Evolutionary conservation across 2,797 vertebrate genomes (phyloP).

Genomic region (Eleutherodactylus coqui): DNA sequence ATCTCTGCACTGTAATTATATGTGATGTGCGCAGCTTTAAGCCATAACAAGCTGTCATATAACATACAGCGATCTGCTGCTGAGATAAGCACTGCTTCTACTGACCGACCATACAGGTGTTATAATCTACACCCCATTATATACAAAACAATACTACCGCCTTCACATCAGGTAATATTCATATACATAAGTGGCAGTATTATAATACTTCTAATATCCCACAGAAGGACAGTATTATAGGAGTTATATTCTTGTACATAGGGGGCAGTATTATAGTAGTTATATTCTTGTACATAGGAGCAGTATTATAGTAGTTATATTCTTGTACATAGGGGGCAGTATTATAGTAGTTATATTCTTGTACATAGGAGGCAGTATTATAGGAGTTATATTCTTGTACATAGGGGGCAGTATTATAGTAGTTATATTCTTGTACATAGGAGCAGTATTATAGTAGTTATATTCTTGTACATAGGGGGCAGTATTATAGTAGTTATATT

Average conservation of each 20-base stretch:
- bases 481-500: constrained; percentile 26
- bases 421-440: constrained; percentile 17
- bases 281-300: constrained; percentile 4
- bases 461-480: constrained; percentile 12
- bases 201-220: too few relatives aligned
- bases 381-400: constrained; percentile 12
- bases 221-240: not conserved
- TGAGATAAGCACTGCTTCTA: not conserved
- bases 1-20: constrained; percentile 1
- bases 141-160: not conserved
- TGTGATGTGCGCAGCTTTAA: not conserved
- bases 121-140: not conserved
- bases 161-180: not conserved
- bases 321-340: constrained; percentile 4
- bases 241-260: not conserved
- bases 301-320: constrained; percentile 28
- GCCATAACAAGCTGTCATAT: constrained; percentile 34
- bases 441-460: constrained; percentile 14
- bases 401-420: constrained; percentile 23
- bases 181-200: not conserved
- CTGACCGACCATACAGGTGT: not conserved
- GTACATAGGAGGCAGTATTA: constrained; percentile 13
- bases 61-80: not conserved
- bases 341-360: constrained; percentile 26
- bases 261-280: too few relatives aligned